phyloP scores from a whole-genome alignment of 2,797 vertebrate species.

The Acanthiza pusilla region DNA sequence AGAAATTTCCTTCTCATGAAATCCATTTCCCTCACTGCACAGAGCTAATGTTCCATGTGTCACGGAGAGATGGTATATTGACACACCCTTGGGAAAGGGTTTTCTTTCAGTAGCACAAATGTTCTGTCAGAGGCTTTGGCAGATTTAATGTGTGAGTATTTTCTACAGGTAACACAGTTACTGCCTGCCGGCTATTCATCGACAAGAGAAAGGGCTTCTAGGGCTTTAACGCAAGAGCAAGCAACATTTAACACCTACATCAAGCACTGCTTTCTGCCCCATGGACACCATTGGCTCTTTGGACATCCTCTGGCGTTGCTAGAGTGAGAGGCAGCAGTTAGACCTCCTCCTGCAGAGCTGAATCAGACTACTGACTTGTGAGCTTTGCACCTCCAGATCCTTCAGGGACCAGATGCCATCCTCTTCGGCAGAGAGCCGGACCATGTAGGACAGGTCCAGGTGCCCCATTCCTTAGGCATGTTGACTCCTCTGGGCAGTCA shows the following conservation, averaged over 20 bases:
- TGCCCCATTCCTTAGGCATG: rapidly evolving
- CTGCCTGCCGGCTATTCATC: not conserved
- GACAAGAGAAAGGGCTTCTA: not conserved
- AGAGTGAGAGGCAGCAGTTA: not conserved
- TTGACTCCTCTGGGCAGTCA: rapidly evolving
- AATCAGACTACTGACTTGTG: not conserved
- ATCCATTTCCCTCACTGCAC: not conserved
- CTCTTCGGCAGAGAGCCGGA: not conserved
- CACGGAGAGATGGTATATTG: not conserved
- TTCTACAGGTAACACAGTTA: not conserved
- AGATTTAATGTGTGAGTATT: not conserved
- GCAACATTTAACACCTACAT: not conserved
- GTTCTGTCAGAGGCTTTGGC: not conserved
- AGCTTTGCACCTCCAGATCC: not conserved
- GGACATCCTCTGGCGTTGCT: not conserved
- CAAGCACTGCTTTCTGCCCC: not conserved
- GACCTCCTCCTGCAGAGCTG: not conserved
- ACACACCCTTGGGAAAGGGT: not conserved
- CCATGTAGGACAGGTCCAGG: not conserved
- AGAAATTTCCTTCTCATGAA: not conserved
- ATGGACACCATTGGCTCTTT: not conserved
- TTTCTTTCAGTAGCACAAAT: not conserved
- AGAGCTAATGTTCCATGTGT: not conserved
- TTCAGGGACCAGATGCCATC: not conserved
- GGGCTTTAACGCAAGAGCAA: not conserved